phyloP scores from a whole-genome alignment of 2,797 vertebrate species.

The Neostethus bicornis region DNA sequence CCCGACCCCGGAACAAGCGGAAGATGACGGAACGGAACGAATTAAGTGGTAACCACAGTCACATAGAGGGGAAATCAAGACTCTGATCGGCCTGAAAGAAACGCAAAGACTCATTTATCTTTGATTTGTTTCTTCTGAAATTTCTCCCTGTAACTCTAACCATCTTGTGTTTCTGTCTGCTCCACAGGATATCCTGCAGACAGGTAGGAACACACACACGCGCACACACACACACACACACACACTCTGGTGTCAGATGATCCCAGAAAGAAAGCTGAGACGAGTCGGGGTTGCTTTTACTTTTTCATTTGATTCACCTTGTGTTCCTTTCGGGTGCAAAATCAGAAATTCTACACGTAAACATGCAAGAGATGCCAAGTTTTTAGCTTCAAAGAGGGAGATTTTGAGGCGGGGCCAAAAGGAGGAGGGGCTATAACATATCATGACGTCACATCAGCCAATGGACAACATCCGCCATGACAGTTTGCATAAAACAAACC shows the following conservation, averaged over 20 bases:
- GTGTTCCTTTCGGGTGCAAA: no score
- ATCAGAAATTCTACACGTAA: no score
- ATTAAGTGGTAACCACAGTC: no score
- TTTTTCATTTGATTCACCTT: conserved; percentile 23
- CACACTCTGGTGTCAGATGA: conserved; percentile 27
- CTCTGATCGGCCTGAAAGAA: conserved; percentile 6
- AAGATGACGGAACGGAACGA: no score
- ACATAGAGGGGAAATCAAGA: conserved; percentile 17
- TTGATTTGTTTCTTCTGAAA: conserved; percentile 11
- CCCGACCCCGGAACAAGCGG: no score
- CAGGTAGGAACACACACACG: conserved; percentile 52
- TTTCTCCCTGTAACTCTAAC: conserved; percentile 39
- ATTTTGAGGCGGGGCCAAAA: no score
- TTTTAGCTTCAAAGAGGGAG: no score
- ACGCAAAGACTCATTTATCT: conserved; percentile 5
- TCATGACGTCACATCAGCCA: no score
- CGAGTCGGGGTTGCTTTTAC: conserved; percentile 8
- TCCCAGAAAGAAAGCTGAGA: conserved; percentile 10
- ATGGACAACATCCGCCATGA: no score
- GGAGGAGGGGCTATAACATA: no score
- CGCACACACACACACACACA: conserved; percentile 18
- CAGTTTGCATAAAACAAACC: no score
- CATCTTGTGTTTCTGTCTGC: conserved; percentile 24
- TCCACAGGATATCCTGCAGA: conserved; percentile 55
- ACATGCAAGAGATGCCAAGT: no score